These are phyloP conservation scores for Karalla daura DNA, from an alignment of 2,797 vertebrate genomes.

Conservation along the genomic window DNA sequence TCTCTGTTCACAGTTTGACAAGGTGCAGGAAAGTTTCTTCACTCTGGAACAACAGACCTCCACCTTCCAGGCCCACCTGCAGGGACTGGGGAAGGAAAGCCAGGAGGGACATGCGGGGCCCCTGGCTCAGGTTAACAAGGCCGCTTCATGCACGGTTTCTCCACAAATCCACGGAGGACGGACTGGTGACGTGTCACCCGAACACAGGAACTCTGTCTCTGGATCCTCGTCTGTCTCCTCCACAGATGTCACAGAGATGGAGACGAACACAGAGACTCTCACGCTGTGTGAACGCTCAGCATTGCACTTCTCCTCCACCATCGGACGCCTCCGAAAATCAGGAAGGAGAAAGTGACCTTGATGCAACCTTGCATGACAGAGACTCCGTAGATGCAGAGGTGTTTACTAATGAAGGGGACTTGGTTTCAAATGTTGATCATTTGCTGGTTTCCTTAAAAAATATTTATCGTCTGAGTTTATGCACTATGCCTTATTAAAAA, in stretches of 20 bases:
- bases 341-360: constrained; percentile 62
- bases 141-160: neutral
- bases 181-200: neutral
- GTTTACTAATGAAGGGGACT: neutral
- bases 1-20: constrained; percentile 77
- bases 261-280: neutral
- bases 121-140: neutral
- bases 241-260: neutral
- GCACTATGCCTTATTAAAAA: neutral
- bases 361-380: neutral
- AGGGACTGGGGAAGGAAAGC: constrained; percentile 65
- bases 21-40: constrained; percentile 74
- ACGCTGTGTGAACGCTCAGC: constrained; percentile 52
- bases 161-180: constrained; percentile 12
- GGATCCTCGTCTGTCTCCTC: constrained; percentile 7
- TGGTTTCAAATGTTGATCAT: constrained; percentile 63
- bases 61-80: constrained; percentile 82
- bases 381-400: neutral
- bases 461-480: neutral
- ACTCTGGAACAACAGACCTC: constrained; percentile 80
- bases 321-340: constrained; percentile 55
- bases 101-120: neutral
- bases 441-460: constrained; percentile 29
- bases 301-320: constrained; percentile 49
- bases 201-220: neutral